Conservation (phyloP, 2,113 vertebrate species). For the Halichoerus grypus region DNA sequence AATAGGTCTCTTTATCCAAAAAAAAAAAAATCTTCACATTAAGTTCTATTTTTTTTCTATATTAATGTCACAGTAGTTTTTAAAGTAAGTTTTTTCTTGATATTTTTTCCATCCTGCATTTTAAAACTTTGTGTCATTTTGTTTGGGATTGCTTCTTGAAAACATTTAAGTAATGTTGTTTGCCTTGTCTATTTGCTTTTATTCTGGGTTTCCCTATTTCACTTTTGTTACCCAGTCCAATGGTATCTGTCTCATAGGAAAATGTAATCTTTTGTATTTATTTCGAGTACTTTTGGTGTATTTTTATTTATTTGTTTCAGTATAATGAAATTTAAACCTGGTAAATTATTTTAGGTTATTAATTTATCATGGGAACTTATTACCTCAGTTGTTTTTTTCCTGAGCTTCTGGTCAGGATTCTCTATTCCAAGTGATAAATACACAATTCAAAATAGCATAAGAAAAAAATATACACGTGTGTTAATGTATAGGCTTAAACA, state of each 20-base stretch:
- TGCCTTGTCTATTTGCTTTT: not conserved
- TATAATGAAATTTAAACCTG: not conserved
- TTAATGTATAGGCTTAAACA: not conserved
- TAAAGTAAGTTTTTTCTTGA: not conserved
- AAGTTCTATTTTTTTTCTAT: not conserved
- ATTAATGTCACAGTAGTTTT: not conserved
- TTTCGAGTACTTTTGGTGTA: not conserved
- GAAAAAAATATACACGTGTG: not conserved
- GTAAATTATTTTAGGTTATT: not conserved
- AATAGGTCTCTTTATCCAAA: not conserved
- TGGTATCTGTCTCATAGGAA: not conserved
- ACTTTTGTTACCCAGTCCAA: not conserved
- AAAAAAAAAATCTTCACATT: not conserved
- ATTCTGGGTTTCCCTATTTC: not conserved
- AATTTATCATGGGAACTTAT: not conserved
- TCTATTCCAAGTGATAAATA: not conserved
- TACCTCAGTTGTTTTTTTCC: not conserved
- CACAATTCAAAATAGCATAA: not conserved
- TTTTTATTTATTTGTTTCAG: not conserved
- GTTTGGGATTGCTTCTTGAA: not conserved
- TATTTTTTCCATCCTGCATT: not conserved
- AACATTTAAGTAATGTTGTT: not conserved
- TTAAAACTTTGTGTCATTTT: not conserved
- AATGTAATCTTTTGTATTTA: not conserved
- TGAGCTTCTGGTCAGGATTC: not conserved